Conservation (phyloP, 2,797 vertebrate species). For the Acipenser transmontanus region DNA sequence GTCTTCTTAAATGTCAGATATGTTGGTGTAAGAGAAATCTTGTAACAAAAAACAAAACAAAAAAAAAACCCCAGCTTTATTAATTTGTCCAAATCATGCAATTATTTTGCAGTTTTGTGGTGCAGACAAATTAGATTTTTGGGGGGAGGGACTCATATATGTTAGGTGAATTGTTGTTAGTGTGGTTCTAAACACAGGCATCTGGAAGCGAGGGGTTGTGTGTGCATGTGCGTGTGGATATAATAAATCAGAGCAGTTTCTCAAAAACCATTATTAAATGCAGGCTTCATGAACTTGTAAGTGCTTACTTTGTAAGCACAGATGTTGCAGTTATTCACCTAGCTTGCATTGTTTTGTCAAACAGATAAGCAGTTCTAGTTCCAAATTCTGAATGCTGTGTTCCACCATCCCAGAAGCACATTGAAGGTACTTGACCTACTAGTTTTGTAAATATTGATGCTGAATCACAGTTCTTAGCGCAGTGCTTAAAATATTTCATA, state of each 20-base stretch:
- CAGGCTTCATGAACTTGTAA: background rate
- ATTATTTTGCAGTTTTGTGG: constrained; percentile 35
- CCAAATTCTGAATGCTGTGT: constrained; percentile 2
- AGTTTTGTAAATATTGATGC: too few species aligned
- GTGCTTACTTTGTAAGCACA: background rate
- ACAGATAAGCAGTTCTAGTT: background rate
- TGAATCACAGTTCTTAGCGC: too few species aligned
- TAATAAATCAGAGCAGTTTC: constrained; percentile 10
- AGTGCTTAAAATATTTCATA: too few species aligned
- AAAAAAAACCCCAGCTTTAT: constrained; percentile 30
- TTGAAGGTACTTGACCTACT: too few species aligned
- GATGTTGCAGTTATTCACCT: background rate
- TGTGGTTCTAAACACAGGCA: background rate
- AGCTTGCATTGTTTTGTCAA: background rate
- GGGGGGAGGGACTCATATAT: constrained; percentile 23
- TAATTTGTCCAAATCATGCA: constrained; percentile 32
- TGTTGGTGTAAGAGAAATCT: constrained; percentile 5
- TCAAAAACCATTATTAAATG: background rate
- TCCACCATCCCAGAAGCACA: background rate
- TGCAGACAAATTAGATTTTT: constrained; percentile 20
- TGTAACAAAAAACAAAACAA: constrained; percentile 21
- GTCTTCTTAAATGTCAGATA: constrained; percentile 20
- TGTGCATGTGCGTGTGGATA: constrained; percentile 1
- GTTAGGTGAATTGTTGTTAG: constrained; percentile 12
- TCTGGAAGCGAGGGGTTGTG: too few species aligned